A percentile compares a stretch with the other conserved stretches of the same genome.
phyloP scores from a whole-genome alignment of 2,797 vertebrate genomes.

The Cyprinella venusta region DNA sequence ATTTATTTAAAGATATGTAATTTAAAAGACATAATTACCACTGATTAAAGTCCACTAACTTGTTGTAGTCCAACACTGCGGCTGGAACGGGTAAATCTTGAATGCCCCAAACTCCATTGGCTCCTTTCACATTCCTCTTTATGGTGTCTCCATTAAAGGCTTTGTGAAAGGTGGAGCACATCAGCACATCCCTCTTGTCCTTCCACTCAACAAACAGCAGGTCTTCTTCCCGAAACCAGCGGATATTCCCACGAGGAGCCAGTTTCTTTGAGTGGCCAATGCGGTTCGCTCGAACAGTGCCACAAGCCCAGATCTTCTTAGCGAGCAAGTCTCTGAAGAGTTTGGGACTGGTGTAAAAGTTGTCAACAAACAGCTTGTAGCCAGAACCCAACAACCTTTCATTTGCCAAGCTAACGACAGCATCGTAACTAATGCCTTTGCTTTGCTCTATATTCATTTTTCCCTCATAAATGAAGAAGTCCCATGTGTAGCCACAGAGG shows the following conservation, averaged over 20 bases:
- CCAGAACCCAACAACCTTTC: no score
- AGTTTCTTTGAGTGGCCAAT: slow-evolving; percentile 27
- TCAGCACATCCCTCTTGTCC: neutral
- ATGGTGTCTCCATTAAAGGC: slow-evolving; percentile 25
- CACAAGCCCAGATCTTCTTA: slow-evolving; percentile 52
- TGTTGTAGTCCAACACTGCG: slow-evolving; percentile 38
- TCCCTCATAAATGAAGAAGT: slow-evolving; percentile 56
- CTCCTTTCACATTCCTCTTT: slow-evolving; percentile 18
- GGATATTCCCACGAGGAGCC: slow-evolving; percentile 32
- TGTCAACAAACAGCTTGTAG: slow-evolving; percentile 74
- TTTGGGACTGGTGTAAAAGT: slow-evolving; percentile 72
- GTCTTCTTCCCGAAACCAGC: slow-evolving; percentile 37
- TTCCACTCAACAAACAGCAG: slow-evolving; percentile 53
- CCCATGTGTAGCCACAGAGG: slow-evolving; percentile 66
- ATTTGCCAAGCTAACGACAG: no score
- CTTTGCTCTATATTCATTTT: no score
- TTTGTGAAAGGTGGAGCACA: slow-evolving; percentile 51
- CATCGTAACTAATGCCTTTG: no score
- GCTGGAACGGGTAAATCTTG: slow-evolving; percentile 16
- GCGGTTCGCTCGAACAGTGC: slow-evolving; percentile 61
- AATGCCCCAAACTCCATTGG: neutral
- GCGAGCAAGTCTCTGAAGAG: slow-evolving; percentile 53
- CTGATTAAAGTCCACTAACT: neutral
- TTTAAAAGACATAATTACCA: neutral
- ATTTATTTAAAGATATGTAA: neutral